Base-by-base conservation (phyloP, 2,888 invertebrate genomes). In the Caenorhabditis macrosperma region DNA sequence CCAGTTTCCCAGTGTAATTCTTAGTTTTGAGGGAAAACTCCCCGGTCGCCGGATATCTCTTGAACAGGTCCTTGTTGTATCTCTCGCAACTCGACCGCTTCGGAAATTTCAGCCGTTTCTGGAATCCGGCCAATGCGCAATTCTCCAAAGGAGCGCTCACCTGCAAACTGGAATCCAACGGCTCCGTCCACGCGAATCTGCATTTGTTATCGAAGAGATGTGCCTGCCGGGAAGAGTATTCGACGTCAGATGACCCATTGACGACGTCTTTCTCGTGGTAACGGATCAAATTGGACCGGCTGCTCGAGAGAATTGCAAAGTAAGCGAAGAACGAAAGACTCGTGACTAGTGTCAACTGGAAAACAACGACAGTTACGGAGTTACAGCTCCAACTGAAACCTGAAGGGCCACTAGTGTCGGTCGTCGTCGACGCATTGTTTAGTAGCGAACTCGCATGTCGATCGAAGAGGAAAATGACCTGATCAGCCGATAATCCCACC, bases 151-250 rank as follows among this genome's bases (percentile, higher is more conserved):
- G 26, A n/a, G 26, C 17, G 17, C 4, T 38, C 22, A 82, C 82
- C 46, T 81, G 59, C 22, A 83, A 26, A 10, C 50, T 78, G 0
- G 78, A 64, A 48, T 83, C 83, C 22, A 75, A 44, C 7, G 77
- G 68, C 52, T 80, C 80, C 1, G 77, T 75, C 72, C 74, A 76
- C 9, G 57, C 67, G 22, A 81, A 77, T 60, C 33, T 78, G 38
- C 83, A 83, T 3, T 17, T n/a, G 35, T 83, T 83, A 24, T 83
- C 83, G 28, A 81, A 59, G 12, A 83, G 59, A 57, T 83, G 83
- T 0, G 81, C 9, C 22, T 82, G 79, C 1, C 74, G 63, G 17
- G 44, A 28, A 2, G 2, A 20, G 33, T 6, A 2, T 1, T 38
- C 12, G 12, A 9, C 15, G 5, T 38, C 10, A 38, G 59, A n/a